A percentile compares a stretch with the other conserved stretches of the same genome.
phyloP scores from a whole-genome alignment of 2,888 invertebrate species.

The Dynastes tityus region DNA sequence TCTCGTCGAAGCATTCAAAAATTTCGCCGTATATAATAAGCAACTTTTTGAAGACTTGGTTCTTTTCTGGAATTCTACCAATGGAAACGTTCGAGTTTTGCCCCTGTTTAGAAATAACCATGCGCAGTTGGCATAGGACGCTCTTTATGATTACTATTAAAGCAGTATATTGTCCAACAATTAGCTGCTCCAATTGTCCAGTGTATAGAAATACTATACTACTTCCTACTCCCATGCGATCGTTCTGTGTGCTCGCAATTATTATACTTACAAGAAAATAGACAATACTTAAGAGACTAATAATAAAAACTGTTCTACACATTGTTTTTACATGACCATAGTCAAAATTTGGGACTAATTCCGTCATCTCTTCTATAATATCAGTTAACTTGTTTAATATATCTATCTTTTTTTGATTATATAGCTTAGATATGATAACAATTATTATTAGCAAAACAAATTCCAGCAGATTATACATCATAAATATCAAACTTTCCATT shows the following conservation, averaged over 20 bases:
- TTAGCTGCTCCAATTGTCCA: neutral
- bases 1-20: neutral
- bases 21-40: neutral
- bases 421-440: neutral
- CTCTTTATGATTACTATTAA: neutral
- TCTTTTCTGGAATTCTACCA: neutral
- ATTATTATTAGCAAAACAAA: neutral
- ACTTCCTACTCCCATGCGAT: too few relatives aligned
- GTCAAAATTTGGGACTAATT: neutral
- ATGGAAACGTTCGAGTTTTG: neutral
- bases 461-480: neutral
- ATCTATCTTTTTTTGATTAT: conserved; percentile 2
- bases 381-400: neutral
- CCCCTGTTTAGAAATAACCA: neutral
- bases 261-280: too few relatives aligned
- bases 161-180: neutral
- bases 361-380: neutral
- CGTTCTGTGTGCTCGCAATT: too few relatives aligned
- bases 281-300: too few relatives aligned
- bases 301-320: neutral
- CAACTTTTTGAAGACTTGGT: neutral
- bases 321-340: neutral
- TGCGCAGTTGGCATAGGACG: neutral
- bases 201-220: too few relatives aligned
- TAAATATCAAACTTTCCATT: neutral